These are phyloP conservation scores for Notothenia coriiceps DNA, from an alignment of 2,113 vertebrate genomes.

Conservation along the genomic window DNA sequence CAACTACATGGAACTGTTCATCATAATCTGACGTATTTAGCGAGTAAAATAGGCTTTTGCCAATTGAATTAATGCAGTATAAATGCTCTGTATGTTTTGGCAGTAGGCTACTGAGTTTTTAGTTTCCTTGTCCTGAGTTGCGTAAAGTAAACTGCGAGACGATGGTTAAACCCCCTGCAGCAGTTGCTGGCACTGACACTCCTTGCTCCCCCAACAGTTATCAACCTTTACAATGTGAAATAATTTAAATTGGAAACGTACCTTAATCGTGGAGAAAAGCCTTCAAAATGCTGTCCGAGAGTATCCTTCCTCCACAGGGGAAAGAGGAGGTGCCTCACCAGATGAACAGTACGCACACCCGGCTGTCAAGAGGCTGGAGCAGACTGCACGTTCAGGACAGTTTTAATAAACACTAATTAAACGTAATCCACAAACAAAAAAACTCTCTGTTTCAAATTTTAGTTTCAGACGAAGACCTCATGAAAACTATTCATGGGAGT, in stretches of 20 bases:
- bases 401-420: neutral
- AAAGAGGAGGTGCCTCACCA: slow-evolving; percentile 61
- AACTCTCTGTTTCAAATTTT: accelerated
- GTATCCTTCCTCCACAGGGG: slow-evolving; percentile 4
- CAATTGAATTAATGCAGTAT: neutral
- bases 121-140: slow-evolving; percentile 48
- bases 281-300: slow-evolving; percentile 43
- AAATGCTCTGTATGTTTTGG: neutral
- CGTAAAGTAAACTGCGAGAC: slow-evolving; percentile 24
- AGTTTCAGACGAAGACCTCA: neutral
- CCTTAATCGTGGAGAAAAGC: slow-evolving; percentile 52
- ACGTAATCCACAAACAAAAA: neutral
- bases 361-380: slow-evolving; percentile 1
- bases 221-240: neutral
- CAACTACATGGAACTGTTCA: neutral
- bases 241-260: slow-evolving; percentile 49
- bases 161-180: neutral
- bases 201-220: neutral
- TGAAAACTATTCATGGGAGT: neutral
- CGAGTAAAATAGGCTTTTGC: neutral
- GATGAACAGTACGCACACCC: neutral
- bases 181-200: neutral
- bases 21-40: neutral
- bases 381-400: neutral
- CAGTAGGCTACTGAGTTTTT: slow-evolving; percentile 26